Conservation (phyloP, 2,113 vertebrate genomes). For the Tylochromis polylepis region DNA sequence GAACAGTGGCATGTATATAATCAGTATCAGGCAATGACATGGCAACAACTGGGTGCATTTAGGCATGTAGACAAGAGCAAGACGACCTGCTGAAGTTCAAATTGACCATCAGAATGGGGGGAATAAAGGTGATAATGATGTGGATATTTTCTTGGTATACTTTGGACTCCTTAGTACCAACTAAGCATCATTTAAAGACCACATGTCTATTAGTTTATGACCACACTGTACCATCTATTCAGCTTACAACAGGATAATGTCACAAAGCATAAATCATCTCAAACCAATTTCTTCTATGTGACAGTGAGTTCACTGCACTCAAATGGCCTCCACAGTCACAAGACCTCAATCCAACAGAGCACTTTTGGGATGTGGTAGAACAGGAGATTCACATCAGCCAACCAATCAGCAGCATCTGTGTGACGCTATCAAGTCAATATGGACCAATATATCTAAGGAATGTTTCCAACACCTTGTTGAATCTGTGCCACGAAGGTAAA, state of each 20-base stretch:
- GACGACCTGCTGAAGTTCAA: background rate
- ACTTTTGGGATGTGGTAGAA: background rate
- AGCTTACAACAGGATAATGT: background rate
- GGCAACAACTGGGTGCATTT: background rate
- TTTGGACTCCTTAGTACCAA: background rate
- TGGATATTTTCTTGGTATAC: background rate
- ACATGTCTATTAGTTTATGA: background rate
- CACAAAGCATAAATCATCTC: background rate
- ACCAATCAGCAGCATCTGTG: background rate
- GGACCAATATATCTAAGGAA: background rate
- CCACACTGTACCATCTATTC: background rate
- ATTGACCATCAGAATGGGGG: background rate
- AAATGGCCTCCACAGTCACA: background rate
- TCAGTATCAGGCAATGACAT: background rate
- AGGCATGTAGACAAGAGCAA: background rate
- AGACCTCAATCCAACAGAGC: background rate
- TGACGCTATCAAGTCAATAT: background rate
- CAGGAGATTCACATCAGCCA: background rate
- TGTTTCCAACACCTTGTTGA: background rate
- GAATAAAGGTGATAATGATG: background rate
- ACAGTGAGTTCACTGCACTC: background rate
- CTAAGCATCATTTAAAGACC: background rate
- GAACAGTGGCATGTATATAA: background rate
- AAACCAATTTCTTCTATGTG: background rate
- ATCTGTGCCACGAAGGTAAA: background rate